Evolutionary conservation across 2,888 invertebrate species (phyloP).

Genomic region (Cataglyphis albicans): DNA sequence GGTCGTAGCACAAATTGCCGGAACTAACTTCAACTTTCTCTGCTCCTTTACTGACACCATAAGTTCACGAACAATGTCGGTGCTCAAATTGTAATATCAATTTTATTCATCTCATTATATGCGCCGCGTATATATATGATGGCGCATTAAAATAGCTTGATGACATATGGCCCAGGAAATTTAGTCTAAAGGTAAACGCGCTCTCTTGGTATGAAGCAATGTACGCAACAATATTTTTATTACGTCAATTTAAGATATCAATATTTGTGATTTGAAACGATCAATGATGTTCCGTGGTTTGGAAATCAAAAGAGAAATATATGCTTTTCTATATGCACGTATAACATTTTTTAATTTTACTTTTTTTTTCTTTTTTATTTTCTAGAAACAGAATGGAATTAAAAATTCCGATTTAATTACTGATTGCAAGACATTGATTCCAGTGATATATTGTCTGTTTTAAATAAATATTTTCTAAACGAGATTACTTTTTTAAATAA

Average conservation of each 20-base stretch:
- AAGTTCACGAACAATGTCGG: background rate
- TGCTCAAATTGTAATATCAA: background rate
- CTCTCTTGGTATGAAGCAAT: background rate
- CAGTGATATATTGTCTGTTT: background rate
- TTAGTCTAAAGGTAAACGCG: background rate
- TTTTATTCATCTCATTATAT: conserved; percentile 1
- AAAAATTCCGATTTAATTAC: conserved; percentile 13
- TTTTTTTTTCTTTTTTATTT: background rate
- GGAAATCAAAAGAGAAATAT: background rate
- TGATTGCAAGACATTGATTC: background rate
- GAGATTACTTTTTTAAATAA: background rate
- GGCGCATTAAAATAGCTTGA: background rate
- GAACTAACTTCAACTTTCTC: conserved; percentile 24
- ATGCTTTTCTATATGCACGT: background rate
- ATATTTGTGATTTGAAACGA: conserved; percentile 6
- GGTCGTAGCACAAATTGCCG: conserved; percentile 27
- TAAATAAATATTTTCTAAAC: background rate
- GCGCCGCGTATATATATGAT: background rate
- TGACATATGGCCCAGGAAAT: background rate
- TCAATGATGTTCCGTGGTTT: background rate
- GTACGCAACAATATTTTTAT: background rate
- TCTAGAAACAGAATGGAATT: background rate
- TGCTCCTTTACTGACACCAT: conserved; percentile 14
- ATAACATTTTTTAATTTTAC: background rate
- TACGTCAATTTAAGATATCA: conserved; percentile 1